Percentiles rank a stretch among this genome's conserved stretches.
These are phyloP conservation scores for Exephanes ischioxanthus DNA, from an alignment of 2,888 invertebrate species.

Conservation along the genomic window DNA sequence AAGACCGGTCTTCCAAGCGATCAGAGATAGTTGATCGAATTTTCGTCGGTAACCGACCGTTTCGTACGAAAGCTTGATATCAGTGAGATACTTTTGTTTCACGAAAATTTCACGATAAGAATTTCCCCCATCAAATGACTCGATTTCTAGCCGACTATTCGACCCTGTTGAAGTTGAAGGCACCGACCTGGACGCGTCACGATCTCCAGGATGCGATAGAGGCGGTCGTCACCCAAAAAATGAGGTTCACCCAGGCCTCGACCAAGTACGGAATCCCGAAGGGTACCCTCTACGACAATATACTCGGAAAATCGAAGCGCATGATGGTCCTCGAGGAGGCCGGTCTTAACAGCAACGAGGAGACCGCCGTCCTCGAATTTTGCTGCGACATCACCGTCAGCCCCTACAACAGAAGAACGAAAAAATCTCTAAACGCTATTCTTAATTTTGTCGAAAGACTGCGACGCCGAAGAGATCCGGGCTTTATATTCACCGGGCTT, in stretches of 20 bases:
- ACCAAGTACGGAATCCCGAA: slow-evolving; percentile 91
- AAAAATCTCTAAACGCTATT: slow-evolving; percentile 88
- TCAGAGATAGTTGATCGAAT: not conserved
- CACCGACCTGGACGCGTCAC: slow-evolving; percentile 91
- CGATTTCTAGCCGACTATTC: slow-evolving; percentile 87
- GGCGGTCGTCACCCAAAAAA: slow-evolving; percentile 90
- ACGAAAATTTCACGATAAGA: slow-evolving; percentile 30
- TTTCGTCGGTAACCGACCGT: not conserved
- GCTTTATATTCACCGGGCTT: slow-evolving; percentile 89
- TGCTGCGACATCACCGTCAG: slow-evolving; percentile 91
- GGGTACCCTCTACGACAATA: slow-evolving; percentile 92
- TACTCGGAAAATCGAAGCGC: slow-evolving; percentile 91
- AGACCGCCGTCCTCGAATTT: slow-evolving; percentile 89
- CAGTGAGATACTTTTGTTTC: not conserved
- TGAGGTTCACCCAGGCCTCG: slow-evolving; percentile 92
- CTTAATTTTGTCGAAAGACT: slow-evolving; percentile 89
- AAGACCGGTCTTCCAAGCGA: not conserved
- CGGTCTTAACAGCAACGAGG: slow-evolving; percentile 87
- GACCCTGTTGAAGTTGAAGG: slow-evolving; percentile 90
- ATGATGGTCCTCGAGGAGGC: slow-evolving; percentile 92
- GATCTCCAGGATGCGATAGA: slow-evolving; percentile 92
- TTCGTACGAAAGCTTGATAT: not conserved
- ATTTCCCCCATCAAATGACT: slow-evolving; percentile 67
- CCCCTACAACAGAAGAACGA: slow-evolving; percentile 90
- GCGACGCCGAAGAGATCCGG: slow-evolving; percentile 87